phyloP scores from a whole-genome alignment of 2,888 invertebrate genomes.

The Cheilosia vulpina region DNA sequence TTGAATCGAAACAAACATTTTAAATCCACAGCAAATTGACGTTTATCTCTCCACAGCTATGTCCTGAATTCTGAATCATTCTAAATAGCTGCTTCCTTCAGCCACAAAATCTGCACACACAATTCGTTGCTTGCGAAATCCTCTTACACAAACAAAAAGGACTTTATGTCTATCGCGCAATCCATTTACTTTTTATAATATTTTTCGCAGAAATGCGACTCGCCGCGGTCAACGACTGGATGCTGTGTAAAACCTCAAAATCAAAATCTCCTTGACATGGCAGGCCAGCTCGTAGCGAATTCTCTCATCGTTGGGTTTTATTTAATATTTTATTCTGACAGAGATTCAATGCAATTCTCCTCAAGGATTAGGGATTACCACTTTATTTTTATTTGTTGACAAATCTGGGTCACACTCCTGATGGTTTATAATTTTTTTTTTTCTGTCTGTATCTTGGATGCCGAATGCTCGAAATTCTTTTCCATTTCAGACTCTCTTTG shows the following conservation, averaged over 20 bases:
- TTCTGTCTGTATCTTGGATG: not conserved
- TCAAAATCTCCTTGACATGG: constrained; percentile 23
- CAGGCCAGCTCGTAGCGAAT: not conserved
- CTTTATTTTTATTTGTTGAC: not conserved
- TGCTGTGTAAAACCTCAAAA: not conserved
- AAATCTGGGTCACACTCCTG: constrained; percentile 57
- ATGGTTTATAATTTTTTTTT: not conserved
- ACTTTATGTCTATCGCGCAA: constrained; percentile 23
- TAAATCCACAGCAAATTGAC: constrained; percentile 42
- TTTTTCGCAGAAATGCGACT: constrained; percentile 26
- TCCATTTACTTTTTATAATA: constrained; percentile 42
- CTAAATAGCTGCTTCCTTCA: not conserved
- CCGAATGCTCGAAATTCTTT: not conserved
- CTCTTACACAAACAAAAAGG: constrained; percentile 16
- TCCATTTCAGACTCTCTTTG: constrained; percentile 32
- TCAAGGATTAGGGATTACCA: constrained; percentile 46
- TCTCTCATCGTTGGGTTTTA: constrained; percentile 36
- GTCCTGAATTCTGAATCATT: not conserved
- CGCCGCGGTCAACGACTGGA: constrained; percentile 20
- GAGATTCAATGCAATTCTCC: constrained; percentile 62
- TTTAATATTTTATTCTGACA: constrained; percentile 61
- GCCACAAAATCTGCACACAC: constrained; percentile 13
- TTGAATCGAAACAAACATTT: constrained; percentile 21
- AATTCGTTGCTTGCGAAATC: constrained; percentile 16
- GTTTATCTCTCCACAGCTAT: constrained; percentile 33